phyloP scores from a whole-genome alignment of 2,797 vertebrate genomes.

The Hirundo rustica region DNA sequence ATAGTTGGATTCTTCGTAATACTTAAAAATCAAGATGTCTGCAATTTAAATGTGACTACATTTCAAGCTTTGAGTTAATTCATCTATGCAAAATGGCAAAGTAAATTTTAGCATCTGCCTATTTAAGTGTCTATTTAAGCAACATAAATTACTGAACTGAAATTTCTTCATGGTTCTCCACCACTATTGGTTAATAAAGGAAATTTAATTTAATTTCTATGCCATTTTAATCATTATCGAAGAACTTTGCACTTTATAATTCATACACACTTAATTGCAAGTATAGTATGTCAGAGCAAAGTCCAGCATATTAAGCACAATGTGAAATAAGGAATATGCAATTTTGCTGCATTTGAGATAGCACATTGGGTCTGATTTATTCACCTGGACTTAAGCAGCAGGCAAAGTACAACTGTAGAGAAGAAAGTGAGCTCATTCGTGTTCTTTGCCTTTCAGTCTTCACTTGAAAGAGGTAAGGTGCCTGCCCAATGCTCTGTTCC shows the following conservation, averaged over 20 bases:
- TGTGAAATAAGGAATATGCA: conserved; percentile 13
- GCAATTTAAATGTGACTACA: background rate
- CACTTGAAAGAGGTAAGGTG: conserved; percentile 54
- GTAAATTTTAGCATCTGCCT: background rate
- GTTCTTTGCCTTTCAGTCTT: background rate
- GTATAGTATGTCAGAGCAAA: conserved; percentile 2
- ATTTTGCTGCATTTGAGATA: conserved; percentile 52
- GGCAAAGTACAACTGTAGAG: conserved; percentile 44
- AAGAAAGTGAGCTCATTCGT: background rate
- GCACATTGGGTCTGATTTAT: conserved; percentile 12
- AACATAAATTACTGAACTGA: background rate
- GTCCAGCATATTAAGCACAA: conserved; percentile 7
- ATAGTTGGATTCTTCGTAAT: background rate
- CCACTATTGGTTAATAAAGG: background rate
- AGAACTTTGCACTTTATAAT: conserved; percentile 36
- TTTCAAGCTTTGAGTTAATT: background rate
- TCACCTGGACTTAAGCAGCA: conserved; percentile 56
- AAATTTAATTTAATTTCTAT: background rate
- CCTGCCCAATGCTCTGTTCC: background rate
- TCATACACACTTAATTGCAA: background rate
- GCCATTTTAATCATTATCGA: background rate
- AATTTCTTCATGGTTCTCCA: background rate
- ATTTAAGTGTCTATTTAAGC: background rate
- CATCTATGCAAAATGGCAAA: background rate
- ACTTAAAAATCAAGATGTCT: background rate